A percentile compares a stretch with the other conserved stretches of the same genome.
Conservation (phyloP, 2,888 invertebrate genomes). For the Drosophila nigritarsus region DNA sequence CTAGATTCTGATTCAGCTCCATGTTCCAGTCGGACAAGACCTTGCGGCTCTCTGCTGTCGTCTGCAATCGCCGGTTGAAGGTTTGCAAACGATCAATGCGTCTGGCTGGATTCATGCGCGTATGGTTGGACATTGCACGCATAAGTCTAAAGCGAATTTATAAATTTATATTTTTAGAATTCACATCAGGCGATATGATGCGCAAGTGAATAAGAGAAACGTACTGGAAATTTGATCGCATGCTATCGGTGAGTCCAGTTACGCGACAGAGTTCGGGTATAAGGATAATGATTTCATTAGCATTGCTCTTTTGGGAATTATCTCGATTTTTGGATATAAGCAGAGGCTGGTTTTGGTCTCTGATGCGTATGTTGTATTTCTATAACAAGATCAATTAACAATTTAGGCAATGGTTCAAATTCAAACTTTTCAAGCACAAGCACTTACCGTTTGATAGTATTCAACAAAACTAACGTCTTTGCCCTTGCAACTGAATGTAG, state of each 20-base stretch:
- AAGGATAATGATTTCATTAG: slow-evolving; percentile 88
- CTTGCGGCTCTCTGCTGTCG: slow-evolving; percentile 86
- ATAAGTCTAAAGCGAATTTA: slow-evolving; percentile 85
- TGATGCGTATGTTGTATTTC: slow-evolving; percentile 90
- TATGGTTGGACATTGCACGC: slow-evolving; percentile 90
- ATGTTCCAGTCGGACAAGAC: slow-evolving; percentile 91
- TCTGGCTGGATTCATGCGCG: slow-evolving; percentile 91
- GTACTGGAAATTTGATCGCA: slow-evolving; percentile 88
- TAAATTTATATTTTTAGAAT: background rate
- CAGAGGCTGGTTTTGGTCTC: slow-evolving; percentile 90
- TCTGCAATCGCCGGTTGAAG: slow-evolving; percentile 89
- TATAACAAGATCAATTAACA: slow-evolving; percentile 68
- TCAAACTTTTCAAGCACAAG: slow-evolving; percentile 21
- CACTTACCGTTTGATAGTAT: slow-evolving; percentile 88
- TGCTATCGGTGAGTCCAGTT: slow-evolving; percentile 92
- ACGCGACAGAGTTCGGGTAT: slow-evolving; percentile 94
- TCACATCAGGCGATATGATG: background rate
- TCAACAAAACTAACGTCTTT: slow-evolving; percentile 88
- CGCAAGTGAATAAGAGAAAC: slow-evolving; percentile 83
- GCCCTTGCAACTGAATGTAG: slow-evolving; percentile 88
- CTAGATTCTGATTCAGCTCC: slow-evolving; percentile 87
- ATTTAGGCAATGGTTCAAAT: background rate
- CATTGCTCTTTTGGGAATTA: slow-evolving; percentile 89
- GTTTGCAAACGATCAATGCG: slow-evolving; percentile 89
- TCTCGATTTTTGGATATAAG: slow-evolving; percentile 90